Conservation (phyloP, 2,797 vertebrate species). For the Rhinogobio ventralis region DNA sequence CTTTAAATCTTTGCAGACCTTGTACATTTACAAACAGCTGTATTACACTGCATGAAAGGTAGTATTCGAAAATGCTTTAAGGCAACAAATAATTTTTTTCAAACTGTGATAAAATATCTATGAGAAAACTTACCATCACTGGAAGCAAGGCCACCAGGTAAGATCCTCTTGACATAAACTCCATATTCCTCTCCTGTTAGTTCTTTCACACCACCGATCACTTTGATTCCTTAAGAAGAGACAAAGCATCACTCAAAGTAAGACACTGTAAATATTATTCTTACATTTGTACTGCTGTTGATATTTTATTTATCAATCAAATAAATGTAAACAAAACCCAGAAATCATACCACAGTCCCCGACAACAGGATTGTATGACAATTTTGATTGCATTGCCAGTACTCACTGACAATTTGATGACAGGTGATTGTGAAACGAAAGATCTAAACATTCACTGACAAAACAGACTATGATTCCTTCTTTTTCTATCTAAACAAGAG, state of each 20-base stretch:
- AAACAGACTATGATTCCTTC: not conserved
- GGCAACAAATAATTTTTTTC: not conserved
- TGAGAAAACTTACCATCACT: constrained; percentile 79
- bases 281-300: not conserved
- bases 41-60: not conserved
- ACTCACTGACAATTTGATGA: not conserved
- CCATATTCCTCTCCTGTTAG: constrained; percentile 87
- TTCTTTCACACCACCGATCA: constrained; percentile 90
- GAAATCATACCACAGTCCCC: not conserved
- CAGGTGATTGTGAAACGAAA: not conserved
- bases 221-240: constrained; percentile 85
- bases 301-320: not conserved
- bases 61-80: not conserved
- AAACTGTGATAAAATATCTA: not conserved
- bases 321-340: not conserved
- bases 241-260: constrained; percentile 9
- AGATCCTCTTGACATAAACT: constrained; percentile 91
- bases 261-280: not conserved
- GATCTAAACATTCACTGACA: not conserved
- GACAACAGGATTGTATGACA: not conserved
- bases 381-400: not conserved
- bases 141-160: constrained; percentile 88
- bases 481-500: not conserved
- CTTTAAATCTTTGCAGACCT: not conserved
- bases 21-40: not conserved